Base-by-base conservation (phyloP, 2,797 vertebrate genomes). In the Tragopan temminckii region DNA sequence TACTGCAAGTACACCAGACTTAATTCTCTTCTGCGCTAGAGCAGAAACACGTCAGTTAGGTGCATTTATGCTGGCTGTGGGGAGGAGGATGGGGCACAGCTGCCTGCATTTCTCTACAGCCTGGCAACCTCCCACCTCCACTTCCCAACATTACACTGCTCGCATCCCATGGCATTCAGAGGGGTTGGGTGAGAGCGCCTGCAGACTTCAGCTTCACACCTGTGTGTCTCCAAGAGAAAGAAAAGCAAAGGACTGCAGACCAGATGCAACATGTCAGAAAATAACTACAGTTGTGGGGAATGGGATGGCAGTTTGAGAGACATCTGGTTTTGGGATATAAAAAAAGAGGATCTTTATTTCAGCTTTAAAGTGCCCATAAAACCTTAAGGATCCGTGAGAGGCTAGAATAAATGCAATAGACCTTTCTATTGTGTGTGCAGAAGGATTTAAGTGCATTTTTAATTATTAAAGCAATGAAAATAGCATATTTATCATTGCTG, bases 391-490 rank as follows among this genome's bases (percentile, higher is more conserved):
- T 96, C 64, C 50, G 42, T 58, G 67, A 95, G 80, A 96, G 90
- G 80, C 91, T 82, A 43, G 85, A 77, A 85, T 53, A 92, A 90
- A 78, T 38, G 84, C 83, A 67, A 57, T 21, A 89, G 92, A 75
- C 91, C 76, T 83, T 82, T 75, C 89, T 36, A 35, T 13, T 55
- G 75, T 5, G 9, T 50, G 55, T 81, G 66, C 72, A 76, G 92
- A 55, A 88, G 63, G 93, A 13, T 61, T 80, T 93, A 92, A 96
- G 91, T 82, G 81, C 75, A 66, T 94, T 97, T 96, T 97, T 96
- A 97, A 97, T 97, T 96, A 97, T 97, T 97, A 90, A 97, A 96
- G 74, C 66, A 62, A 88, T 94, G 92, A 96, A 96, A 93, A 67
- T 7, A 85, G 64, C 40, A 5, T 33, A 83, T 94, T 90, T 94